Conservation (phyloP, 37 sponge, comb jelly and placozoan species). For the Theonella swinhoei region DNA sequence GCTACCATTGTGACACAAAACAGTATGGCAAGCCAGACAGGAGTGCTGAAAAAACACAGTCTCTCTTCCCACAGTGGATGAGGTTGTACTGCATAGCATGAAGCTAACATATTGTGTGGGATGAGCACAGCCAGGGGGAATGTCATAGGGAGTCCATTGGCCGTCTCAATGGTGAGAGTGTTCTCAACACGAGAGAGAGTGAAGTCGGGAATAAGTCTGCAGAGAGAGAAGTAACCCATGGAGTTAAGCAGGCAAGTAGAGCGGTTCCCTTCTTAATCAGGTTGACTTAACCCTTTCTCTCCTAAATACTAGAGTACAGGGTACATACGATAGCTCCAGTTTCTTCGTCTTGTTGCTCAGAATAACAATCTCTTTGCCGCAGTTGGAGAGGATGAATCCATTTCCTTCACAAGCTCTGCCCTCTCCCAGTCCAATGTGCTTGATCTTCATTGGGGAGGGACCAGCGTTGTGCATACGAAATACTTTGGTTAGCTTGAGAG, state of each 20-base stretch:
- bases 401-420: conserved; percentile 35
- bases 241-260: no score
- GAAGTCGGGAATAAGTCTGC: conserved; percentile 73
- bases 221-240: neutral
- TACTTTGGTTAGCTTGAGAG: conserved; percentile 27
- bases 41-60: conserved; percentile 32
- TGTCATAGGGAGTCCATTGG: conserved; percentile 26
- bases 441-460: conserved; percentile 30
- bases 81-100: conserved; percentile 66
- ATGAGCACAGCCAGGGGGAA: conserved; percentile 75
- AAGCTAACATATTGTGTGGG: conserved; percentile 70
- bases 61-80: conserved; percentile 64
- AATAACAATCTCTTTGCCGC: conserved; percentile 36
- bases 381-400: conserved; percentile 51
- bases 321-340: conserved; percentile 57
- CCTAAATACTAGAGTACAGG: no score
- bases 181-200: conserved; percentile 72
- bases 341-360: conserved; percentile 53
- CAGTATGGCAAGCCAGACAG: conserved; percentile 40
- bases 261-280: no score
- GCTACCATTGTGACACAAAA: conserved; percentile 21
- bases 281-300: no score
- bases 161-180: conserved; percentile 51
- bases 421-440: conserved; percentile 10
- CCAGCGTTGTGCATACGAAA: conserved; percentile 61